These are phyloP conservation scores for Lacerta viridis DNA, from an alignment of 2,797 vertebrate genomes.

Conservation along the genomic window DNA sequence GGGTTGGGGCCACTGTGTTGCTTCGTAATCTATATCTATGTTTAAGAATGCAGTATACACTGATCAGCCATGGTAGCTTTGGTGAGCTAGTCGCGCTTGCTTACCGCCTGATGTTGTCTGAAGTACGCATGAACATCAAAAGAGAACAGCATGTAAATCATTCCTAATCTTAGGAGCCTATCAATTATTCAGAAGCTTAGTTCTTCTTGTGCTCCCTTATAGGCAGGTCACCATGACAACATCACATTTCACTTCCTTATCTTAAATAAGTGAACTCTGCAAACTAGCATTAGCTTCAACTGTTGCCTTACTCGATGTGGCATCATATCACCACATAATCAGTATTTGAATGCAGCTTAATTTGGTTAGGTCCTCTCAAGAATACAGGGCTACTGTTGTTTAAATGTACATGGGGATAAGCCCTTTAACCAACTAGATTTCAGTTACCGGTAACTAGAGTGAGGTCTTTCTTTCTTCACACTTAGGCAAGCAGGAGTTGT, in stretches of 20 bases:
- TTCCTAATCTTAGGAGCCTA: constrained; percentile 85
- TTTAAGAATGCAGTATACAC: constrained; percentile 34
- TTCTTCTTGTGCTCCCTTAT: constrained; percentile 78
- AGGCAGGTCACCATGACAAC: constrained; percentile 89
- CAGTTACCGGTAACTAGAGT: background rate
- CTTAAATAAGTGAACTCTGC: constrained; percentile 69
- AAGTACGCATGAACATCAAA: constrained; percentile 61
- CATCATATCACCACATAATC: constrained; percentile 33
- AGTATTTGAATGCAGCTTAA: constrained; percentile 17
- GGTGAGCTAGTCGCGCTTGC: constrained; percentile 50
- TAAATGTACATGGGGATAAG: background rate
- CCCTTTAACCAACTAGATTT: background rate
- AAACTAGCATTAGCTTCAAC: constrained; percentile 61
- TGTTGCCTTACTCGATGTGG: constrained; percentile 52
- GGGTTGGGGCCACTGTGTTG: background rate
- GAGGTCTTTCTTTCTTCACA: background rate
- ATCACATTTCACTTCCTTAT: constrained; percentile 54
- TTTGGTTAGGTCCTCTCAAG: constrained; percentile 17
- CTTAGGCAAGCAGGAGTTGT: background rate
- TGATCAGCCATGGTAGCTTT: constrained; percentile 43
- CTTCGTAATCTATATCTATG: background rate
- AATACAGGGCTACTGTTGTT: background rate
- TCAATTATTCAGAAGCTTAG: constrained; percentile 87
- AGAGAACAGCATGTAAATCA: constrained; percentile 76
- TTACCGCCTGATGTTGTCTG: constrained; percentile 39